A percentile compares a stretch with the other conserved stretches of the same genome.
Evolutionary conservation across 2,888 invertebrate species (phyloP).

Genomic region (Chalcosyrphus nemorum): DNA sequence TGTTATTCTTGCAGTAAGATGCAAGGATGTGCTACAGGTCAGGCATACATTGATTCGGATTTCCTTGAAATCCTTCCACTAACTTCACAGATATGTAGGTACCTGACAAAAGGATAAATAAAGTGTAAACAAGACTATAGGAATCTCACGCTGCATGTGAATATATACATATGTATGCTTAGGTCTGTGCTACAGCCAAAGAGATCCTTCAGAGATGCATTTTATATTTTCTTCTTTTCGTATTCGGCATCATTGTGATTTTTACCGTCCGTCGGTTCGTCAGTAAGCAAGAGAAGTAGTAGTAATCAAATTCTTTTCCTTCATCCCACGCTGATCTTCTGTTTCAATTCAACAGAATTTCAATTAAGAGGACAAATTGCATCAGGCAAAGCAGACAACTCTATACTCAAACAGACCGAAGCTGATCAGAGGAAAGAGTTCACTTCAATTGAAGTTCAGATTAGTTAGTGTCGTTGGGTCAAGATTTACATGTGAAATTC

Average conservation of each 20-base stretch:
- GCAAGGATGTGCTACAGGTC: background rate
- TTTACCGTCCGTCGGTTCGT: background rate
- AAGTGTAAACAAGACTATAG: background rate
- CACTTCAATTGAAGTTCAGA: slow-evolving; percentile 62
- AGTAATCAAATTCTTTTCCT: background rate
- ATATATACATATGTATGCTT: background rate
- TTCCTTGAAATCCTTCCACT: slow-evolving; percentile 12
- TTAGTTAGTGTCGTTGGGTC: slow-evolving; percentile 60
- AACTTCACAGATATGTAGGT: background rate
- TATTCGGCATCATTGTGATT: slow-evolving; percentile 4
- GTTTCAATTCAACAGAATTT: slow-evolving; percentile 4
- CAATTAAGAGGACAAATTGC: slow-evolving; percentile 28
- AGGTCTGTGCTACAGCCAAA: background rate
- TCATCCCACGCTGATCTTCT: background rate
- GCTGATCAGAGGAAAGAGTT: slow-evolving; percentile 20
- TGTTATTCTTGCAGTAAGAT: background rate
- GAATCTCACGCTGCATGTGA: background rate
- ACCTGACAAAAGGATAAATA: background rate
- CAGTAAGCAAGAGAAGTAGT: background rate
- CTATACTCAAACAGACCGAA: background rate
- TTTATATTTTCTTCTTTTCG: background rate
- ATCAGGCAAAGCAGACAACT: slow-evolving; percentile 25
- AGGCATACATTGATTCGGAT: background rate
- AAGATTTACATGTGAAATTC: slow-evolving; percentile 67
- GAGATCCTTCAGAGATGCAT: background rate